Evolutionary conservation across 2,888 invertebrate genomes (phyloP), one percentile per base, ranked within the genome.

Genomic region (Troglohyphantes excavatus): DNA sequence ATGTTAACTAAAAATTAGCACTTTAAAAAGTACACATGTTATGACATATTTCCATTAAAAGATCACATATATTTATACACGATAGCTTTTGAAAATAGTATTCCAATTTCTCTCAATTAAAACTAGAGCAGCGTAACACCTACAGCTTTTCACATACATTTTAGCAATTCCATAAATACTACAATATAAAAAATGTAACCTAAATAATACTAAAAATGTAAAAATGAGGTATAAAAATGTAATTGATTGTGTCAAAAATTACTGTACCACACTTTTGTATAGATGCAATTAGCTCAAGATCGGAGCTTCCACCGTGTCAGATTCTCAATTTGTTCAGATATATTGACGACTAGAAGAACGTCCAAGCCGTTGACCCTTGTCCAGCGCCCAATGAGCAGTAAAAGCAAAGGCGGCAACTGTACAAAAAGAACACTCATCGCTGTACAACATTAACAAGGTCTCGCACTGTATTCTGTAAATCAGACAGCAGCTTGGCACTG

Each of bases 381-480:
- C 33, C 61, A 67, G 75, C 72, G 79, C 72, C 68, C 23, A 43
- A 88, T 82, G 76, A 43, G 76, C 82, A 61, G 26, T 46, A 65
- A 53, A 68, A 88, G 70, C 46, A 86, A 68, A 89, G 82, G 81
- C 76, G 75, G 82, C 46, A 39, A 73, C 88, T 89, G 88, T 89
- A 89, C 88, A 89, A 89, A 88, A 46, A 61, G 29, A 39, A 59
- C 76, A 43, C 33, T 92, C 91, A 95, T 94, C 96, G 95, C 93
- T 96, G 95, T 93, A 97, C 96, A 92, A 96, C 96, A 93, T 96
- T 96, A 91, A 96, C 95, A 89, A 97, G 95, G 93, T 97, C 96
- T 92, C 95, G 95, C 91, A 96, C 95, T 84, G 95, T 95, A 92
- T 95, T 96, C 92, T 96, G 96, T 91, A 97, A 95, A 92, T 97